Evolutionary conservation across 2,888 invertebrate genomes (phyloP).

Genomic region (Plutella xylostella): DNA sequence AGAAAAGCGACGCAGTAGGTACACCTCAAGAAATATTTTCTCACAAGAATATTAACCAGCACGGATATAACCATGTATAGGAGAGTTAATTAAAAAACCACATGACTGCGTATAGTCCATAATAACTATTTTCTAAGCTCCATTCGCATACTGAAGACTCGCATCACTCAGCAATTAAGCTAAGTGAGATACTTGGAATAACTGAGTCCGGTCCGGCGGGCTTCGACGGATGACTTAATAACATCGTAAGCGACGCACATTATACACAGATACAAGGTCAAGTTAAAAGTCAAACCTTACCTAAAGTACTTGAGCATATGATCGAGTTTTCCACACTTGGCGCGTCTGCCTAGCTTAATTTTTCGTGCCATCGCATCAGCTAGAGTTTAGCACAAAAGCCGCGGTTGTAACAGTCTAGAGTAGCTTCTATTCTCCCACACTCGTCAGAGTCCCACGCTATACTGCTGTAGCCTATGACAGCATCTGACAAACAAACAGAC

Average conservation of each 20-base stretch:
- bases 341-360: background rate
- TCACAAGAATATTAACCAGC: too few species aligned
- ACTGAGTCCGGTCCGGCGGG: background rate
- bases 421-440: background rate
- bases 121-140: too few species aligned
- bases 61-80: too few species aligned
- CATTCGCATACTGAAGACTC: too few species aligned
- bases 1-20: too few species aligned
- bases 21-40: too few species aligned
- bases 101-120: too few species aligned
- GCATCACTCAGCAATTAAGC: background rate
- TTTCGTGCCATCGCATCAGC: background rate
- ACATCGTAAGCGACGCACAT: slow-evolving; percentile 3
- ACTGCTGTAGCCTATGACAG: background rate
- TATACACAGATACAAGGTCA: slow-evolving; percentile 5
- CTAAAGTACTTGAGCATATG: slow-evolving; percentile 46
- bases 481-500: slow-evolving; percentile 2
- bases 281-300: slow-evolving; percentile 26
- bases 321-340: slow-evolving; percentile 37
- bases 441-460: background rate
- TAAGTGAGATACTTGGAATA: slow-evolving; percentile 1
- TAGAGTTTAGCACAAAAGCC: background rate
- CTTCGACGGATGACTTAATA: slow-evolving; percentile 12
- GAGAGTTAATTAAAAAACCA: too few species aligned
- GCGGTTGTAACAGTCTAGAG: background rate